Conservation (phyloP, 2,113 vertebrate genomes). For the Pedionomus torquatus region DNA sequence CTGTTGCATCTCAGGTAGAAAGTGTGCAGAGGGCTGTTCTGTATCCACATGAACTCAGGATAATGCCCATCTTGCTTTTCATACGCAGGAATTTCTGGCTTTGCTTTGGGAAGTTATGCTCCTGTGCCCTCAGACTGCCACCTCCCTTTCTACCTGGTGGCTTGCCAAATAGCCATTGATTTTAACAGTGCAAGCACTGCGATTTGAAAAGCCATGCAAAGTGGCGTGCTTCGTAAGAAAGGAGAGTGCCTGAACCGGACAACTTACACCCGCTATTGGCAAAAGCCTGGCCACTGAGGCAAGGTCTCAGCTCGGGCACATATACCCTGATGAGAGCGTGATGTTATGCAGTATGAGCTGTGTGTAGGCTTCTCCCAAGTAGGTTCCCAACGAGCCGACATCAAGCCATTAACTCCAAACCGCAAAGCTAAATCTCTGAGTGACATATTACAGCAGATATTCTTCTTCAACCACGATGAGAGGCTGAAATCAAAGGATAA, state of each 20-base stretch:
- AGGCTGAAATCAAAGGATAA: not conserved
- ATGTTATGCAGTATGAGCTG: rapidly evolving
- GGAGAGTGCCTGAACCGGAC: rapidly evolving
- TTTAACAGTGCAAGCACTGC: rapidly evolving
- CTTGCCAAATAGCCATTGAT: not conserved
- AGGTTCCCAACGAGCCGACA: rapidly evolving
- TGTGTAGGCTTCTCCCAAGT: rapidly evolving
- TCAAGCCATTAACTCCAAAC: not conserved
- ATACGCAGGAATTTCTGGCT: not conserved
- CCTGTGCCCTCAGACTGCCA: not conserved
- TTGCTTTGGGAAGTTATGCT: not conserved
- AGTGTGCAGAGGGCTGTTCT: not conserved
- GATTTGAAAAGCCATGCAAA: rapidly evolving
- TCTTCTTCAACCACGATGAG: not conserved
- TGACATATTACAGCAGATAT: not conserved
- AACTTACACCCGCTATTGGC: rapidly evolving
- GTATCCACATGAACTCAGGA: not conserved
- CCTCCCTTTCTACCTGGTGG: rapidly evolving
- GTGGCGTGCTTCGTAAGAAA: rapidly evolving
- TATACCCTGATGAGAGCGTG: rapidly evolving
- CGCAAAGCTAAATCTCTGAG: rapidly evolving
- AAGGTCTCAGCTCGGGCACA: not conserved
- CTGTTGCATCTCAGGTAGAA: not conserved
- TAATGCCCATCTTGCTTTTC: rapidly evolving
- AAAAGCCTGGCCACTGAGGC: not conserved